Percentiles rank a stretch among this genome's conserved stretches.
These are phyloP conservation scores for Prunella himalayana DNA, from an alignment of 2,113 vertebrate genomes.

Conservation along the genomic window DNA sequence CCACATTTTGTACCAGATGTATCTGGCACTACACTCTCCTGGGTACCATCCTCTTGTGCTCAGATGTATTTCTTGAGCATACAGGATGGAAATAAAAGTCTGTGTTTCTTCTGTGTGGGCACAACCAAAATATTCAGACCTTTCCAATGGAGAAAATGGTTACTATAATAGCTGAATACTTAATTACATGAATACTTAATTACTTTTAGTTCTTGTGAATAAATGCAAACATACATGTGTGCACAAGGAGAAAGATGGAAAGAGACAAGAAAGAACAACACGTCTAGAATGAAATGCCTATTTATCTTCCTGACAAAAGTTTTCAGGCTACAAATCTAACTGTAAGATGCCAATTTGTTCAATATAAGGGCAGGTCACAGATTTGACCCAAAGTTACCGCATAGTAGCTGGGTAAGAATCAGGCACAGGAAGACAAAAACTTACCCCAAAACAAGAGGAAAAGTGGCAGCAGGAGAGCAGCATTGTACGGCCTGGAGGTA, in stretches of 20 bases:
- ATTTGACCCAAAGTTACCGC: neutral
- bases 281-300: neutral
- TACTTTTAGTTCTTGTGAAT: neutral
- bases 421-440: conserved; percentile 2
- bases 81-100: neutral
- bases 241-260: neutral
- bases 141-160: neutral
- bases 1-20: neutral
- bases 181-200: neutral
- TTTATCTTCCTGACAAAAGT: neutral
- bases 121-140: neutral
- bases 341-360: neutral
- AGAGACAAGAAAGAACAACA: neutral
- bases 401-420: neutral
- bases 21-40: neutral
- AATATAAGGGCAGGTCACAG: neutral
- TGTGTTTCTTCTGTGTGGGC: neutral
- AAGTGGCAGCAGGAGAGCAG: conserved; percentile 72
- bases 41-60: neutral
- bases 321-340: neutral
- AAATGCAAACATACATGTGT: neutral
- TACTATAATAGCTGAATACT: neutral
- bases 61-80: neutral
- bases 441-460: conserved; percentile 72
- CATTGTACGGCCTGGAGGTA: conserved; percentile 45